Base-by-base conservation (phyloP, 2,113 vertebrate species). In the Notothenia rossii region DNA sequence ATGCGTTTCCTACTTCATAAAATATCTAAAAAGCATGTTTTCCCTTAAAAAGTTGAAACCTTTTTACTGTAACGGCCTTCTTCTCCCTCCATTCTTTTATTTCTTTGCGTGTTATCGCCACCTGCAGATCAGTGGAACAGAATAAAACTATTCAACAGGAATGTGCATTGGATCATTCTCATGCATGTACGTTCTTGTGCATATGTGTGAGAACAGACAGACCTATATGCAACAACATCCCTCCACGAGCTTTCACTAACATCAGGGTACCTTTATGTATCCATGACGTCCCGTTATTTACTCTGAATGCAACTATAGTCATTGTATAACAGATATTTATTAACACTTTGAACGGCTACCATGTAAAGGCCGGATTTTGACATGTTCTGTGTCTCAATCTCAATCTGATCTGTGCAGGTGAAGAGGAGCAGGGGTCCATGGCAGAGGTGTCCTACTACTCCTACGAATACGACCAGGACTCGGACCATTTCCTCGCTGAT, bases 371-470 rank as follows among this genome's bases (percentile, higher is more conserved):
- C 7, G 4, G 5, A 4, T 36, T 1, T 45, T 63, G 43, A 5
- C 14, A 15, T 51, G 20, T 25, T 2, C 33, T 18, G 20, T n/a
- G 4, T 58, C 12, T 68, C 4, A 14, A 6, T 53, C 17, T 29
- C 22, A 22, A 22, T 20, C 25, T 0, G 6, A 56, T 70, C 3
- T 74, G 14, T 66, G 7, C 83, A 96, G 96, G 94, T 59, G 95
- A 94, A 63, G 95, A 96, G 79, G 95, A 95, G 3, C 95, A 95
- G 70, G 91, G 93, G 0, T 94, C 93, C 15, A 93, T 96, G 86
- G 77, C 94, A 1, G 97, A 97, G 56, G 93, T 95, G 40, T 96
- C 96, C 1, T 97, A 97, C 90, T 97, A 97, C 92, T 96, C 96
- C 63, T 97, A 97, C 0, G 96, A 97, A 61, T 98, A 97, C 0